Evolutionary conservation across 2,888 invertebrate species (phyloP).

Genomic region (Hydroisotoma schaefferi): DNA sequence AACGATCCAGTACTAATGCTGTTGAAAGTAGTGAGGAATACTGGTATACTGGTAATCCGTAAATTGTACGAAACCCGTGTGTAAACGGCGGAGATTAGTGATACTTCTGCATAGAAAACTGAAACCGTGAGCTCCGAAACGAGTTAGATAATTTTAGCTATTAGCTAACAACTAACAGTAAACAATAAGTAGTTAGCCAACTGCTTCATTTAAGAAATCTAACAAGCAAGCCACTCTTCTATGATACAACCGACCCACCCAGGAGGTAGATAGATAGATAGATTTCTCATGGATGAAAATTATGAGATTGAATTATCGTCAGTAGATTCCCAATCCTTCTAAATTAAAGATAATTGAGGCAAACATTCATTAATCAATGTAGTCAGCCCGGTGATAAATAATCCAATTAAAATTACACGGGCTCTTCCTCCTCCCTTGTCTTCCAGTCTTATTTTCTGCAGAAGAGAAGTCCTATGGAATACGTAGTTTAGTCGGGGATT

Average conservation of each 20-base stretch:
- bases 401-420: constrained; percentile 26
- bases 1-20: too few relatives aligned
- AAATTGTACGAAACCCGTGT: too few relatives aligned
- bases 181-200: background rate
- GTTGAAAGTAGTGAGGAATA: too few relatives aligned
- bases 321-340: constrained; percentile 15
- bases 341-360: constrained; percentile 28
- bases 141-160: too few relatives aligned
- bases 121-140: too few relatives aligned
- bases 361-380: constrained; percentile 20
- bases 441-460: too few relatives aligned
- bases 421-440: constrained; percentile 11
- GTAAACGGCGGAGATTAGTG: too few relatives aligned
- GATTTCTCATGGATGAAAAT: constrained; percentile 9
- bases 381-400: constrained; percentile 28
- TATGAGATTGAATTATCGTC: constrained; percentile 25
- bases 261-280: constrained; percentile 7
- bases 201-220: too few relatives aligned
- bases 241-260: too few relatives aligned
- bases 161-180: background rate
- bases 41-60: too few relatives aligned
- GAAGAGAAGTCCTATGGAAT: background rate
- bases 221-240: too few relatives aligned
- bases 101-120: too few relatives aligned
- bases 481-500: background rate